A percentile compares a stretch with the other conserved stretches of the same genome.
Evolutionary conservation across 2,113 vertebrate species (phyloP).

Genomic region (Panthera leo): DNA sequence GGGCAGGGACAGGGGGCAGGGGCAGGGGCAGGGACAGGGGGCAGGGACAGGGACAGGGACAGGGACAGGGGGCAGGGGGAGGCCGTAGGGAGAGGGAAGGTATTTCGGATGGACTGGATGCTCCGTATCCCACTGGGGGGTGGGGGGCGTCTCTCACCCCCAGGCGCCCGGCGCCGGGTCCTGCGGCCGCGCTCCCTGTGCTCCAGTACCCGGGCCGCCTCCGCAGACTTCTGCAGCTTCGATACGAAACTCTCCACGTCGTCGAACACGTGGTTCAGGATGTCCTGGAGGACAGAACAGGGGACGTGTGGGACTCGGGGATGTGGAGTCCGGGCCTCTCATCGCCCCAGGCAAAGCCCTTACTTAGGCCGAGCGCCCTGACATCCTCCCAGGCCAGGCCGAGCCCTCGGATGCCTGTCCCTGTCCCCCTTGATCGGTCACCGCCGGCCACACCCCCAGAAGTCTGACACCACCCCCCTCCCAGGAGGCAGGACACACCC

Average conservation of each 20-base stretch:
- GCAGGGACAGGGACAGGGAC: background rate
- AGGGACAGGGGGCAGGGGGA: background rate
- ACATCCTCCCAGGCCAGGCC: background rate
- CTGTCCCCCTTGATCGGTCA: background rate
- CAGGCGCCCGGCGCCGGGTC: constrained; percentile 84
- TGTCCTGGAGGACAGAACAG: constrained; percentile 81
- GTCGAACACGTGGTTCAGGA: constrained; percentile 93
- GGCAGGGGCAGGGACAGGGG: too few species aligned
- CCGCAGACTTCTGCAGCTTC: constrained; percentile 90
- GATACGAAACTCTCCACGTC: constrained; percentile 92
- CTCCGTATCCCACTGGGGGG: background rate
- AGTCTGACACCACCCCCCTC: background rate
- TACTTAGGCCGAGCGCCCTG: background rate
- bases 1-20: background rate
- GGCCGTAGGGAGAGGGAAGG: background rate
- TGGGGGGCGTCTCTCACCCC: constrained; percentile 55
- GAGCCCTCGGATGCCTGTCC: background rate
- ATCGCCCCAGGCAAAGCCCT: background rate
- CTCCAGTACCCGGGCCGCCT: constrained; percentile 88
- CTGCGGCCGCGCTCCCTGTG: constrained; percentile 90
- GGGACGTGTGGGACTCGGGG: background rate
- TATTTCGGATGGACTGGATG: background rate
- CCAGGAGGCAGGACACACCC: fast-evolving
- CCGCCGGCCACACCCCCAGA: background rate
- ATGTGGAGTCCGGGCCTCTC: background rate